Percentiles rank a stretch among this genome's conserved stretches.
phyloP scores from a whole-genome alignment of 2,888 invertebrate species.

The Lasioglossum marginatum region DNA sequence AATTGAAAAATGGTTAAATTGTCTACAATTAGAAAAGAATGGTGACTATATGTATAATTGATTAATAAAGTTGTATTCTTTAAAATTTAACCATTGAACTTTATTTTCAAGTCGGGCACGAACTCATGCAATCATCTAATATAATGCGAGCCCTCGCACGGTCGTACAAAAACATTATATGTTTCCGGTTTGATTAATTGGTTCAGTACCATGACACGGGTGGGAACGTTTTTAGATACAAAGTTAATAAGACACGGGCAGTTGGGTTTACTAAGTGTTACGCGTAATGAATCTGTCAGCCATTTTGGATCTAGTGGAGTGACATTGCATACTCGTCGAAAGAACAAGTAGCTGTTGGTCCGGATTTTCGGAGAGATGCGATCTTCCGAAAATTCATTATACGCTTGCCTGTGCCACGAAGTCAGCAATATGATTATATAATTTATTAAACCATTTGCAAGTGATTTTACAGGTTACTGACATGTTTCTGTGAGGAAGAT shows the following conservation, averaged over 20 bases:
- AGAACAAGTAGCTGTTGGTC: not conserved
- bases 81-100: too few relatives aligned
- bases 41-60: too few relatives aligned
- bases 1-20: too few relatives aligned
- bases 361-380: not conserved
- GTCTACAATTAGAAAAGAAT: too few relatives aligned
- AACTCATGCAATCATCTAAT: too few relatives aligned
- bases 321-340: not conserved
- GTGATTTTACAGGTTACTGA: slow-evolving; percentile 6
- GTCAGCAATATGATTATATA: not conserved
- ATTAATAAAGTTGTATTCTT: too few relatives aligned
- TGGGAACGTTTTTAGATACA: not conserved
- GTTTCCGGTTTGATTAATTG: not conserved
- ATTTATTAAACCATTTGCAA: slow-evolving; percentile 5
- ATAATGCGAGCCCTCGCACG: not conserved
- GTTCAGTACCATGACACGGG: not conserved
- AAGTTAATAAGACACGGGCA: not conserved
- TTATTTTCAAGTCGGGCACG: too few relatives aligned
- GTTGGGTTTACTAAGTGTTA: not conserved
- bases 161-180: not conserved
- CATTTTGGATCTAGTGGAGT: not conserved
- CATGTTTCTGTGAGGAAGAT: not conserved
- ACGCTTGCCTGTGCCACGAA: not conserved
- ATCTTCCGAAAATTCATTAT: not conserved
- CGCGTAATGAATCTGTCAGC: not conserved